Evolutionary conservation across 2,888 invertebrate species (phyloP).

Genomic region (Pheosia gnoma): DNA sequence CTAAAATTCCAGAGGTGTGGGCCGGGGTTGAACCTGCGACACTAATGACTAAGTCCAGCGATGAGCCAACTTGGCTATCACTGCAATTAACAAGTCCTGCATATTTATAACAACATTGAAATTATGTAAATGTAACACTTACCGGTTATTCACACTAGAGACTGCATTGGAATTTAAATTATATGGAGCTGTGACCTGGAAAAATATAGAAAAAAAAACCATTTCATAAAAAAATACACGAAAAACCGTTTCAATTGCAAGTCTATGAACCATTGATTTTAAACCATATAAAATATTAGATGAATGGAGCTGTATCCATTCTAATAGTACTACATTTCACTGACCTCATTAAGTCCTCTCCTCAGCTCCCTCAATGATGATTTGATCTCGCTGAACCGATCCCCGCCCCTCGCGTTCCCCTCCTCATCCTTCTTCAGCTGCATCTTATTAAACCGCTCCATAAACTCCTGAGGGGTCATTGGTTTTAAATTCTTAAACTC

Average conservation of each 20-base stretch:
- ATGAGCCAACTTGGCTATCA: too few species aligned
- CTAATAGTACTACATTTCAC: too few species aligned
- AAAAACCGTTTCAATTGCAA: neutral
- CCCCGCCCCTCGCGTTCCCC: conserved; percentile 28
- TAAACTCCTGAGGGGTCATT: conserved; percentile 67
- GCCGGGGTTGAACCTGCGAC: too few species aligned
- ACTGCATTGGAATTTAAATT: conserved; percentile 44
- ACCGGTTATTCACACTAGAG: conserved; percentile 39
- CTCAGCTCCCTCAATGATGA: conserved; percentile 67
- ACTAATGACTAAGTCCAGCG: too few species aligned
- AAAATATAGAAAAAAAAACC: conserved; percentile 6
- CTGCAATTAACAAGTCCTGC: too few species aligned
- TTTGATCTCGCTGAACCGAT: conserved; percentile 74
- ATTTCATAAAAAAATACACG: neutral
- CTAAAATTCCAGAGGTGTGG: too few species aligned
- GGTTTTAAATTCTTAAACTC: conserved; percentile 60
- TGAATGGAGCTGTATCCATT: too few species aligned
- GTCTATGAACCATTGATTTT: too few species aligned
- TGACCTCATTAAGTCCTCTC: conserved; percentile 72
- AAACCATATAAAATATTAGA: too few species aligned
- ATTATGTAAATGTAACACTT: conserved; percentile 16
- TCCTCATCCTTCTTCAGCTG: conserved; percentile 44
- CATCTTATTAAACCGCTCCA: conserved; percentile 59
- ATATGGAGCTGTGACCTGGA: conserved; percentile 73
- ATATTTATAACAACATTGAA: neutral